Percentiles rank a stretch among this genome's conserved stretches.
Conservation (phyloP, 2,797 vertebrate species). For the Malurus leucopterus region DNA sequence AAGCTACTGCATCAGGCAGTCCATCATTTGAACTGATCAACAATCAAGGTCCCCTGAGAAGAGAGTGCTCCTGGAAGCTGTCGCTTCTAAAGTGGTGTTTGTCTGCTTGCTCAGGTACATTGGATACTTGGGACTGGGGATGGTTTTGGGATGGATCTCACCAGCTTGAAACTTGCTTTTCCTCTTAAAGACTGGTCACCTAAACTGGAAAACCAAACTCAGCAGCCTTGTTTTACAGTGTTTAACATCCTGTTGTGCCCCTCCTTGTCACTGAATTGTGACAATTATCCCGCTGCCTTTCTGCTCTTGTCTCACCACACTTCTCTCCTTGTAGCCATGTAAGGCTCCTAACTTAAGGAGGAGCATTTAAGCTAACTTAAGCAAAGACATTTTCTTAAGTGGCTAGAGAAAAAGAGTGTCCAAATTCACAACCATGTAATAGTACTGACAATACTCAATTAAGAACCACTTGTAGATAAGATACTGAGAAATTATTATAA, state of each 20-base stretch:
- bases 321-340: neutral
- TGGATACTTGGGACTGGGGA: rapidly evolving
- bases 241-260: neutral
- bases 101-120: rapidly evolving
- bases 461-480: neutral
- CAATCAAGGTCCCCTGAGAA: no score
- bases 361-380: neutral
- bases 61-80: neutral
- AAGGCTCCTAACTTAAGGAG: neutral
- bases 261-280: neutral
- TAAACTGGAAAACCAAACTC: neutral
- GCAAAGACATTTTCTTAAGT: neutral
- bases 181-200: neutral
- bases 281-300: neutral
- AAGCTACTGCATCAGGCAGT: neutral
- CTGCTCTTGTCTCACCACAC: neutral
- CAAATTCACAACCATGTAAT: neutral
- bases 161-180: neutral
- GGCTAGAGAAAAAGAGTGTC: neutral
- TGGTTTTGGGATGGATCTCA: neutral
- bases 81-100: neutral
- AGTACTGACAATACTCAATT: neutral
- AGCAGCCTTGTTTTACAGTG: neutral
- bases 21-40: neutral
- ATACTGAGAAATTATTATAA: neutral